Percentiles rank a stretch among this genome's conserved stretches.
Evolutionary conservation across 2,113 vertebrate species (phyloP).

Genomic region (Brachypodius melanocephalos): DNA sequence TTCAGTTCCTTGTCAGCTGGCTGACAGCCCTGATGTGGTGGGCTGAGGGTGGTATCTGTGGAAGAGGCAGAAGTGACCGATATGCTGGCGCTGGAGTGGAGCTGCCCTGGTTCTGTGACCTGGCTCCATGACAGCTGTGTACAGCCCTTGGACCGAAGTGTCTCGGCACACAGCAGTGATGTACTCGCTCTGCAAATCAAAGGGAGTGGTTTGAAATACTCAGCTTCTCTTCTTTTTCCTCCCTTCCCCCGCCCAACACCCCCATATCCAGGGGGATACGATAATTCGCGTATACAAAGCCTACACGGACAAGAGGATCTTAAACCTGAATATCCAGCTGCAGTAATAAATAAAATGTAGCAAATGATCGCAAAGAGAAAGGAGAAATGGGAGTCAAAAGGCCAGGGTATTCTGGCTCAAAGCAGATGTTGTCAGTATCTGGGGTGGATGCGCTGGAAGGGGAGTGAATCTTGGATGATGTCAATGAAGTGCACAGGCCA

Average conservation of each 20-base stretch:
- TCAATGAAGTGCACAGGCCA: background rate
- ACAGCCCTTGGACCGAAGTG: accelerated
- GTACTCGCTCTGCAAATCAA: background rate
- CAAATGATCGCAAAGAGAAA: background rate
- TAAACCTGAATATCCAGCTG: slow-evolving; percentile 6
- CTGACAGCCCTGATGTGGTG: background rate
- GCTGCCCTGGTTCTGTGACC: background rate
- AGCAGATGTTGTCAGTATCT: background rate
- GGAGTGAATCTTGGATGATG: background rate
- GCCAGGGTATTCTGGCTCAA: background rate
- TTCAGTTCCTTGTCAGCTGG: background rate
- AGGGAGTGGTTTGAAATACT: background rate
- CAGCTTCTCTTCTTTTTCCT: background rate
- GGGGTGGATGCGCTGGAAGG: background rate
- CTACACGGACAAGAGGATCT: background rate
- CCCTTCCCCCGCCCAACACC: background rate
- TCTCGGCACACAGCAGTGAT: background rate
- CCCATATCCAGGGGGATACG: background rate
- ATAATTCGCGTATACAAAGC: background rate
- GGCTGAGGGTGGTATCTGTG: background rate
- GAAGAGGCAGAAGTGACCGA: background rate
- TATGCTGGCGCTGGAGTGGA: accelerated
- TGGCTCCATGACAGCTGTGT: accelerated
- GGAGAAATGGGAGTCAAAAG: background rate
- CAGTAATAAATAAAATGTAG: background rate